phyloP scores from a whole-genome alignment of 2,797 vertebrate genomes.

The Bovichtus variegatus region DNA sequence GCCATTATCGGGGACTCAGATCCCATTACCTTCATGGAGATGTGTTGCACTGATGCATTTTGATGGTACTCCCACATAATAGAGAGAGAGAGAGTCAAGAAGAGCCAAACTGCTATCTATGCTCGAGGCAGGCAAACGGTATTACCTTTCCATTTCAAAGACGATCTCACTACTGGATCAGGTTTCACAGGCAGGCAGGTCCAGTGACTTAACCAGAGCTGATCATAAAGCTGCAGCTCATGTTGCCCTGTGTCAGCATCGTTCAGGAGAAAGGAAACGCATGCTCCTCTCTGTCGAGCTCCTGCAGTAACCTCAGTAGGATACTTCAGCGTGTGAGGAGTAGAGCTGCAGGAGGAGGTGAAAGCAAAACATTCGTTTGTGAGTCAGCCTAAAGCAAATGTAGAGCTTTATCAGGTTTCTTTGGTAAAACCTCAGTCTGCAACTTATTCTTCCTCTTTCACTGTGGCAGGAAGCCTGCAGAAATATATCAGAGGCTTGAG shows the following conservation, averaged over 20 bases:
- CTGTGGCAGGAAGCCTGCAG: not conserved
- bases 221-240: constrained; percentile 77
- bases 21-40: constrained; percentile 58
- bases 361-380: constrained; percentile 49
- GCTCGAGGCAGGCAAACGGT: constrained; percentile 65
- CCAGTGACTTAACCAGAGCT: constrained; percentile 69
- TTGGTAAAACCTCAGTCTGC: constrained; percentile 22
- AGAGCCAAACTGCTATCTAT: constrained; percentile 54
- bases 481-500: constrained; percentile 6
- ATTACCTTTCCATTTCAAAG: constrained; percentile 79
- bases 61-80: constrained; percentile 66
- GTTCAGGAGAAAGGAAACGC: constrained; percentile 63
- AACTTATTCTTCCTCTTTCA: constrained; percentile 6
- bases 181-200: constrained; percentile 68
- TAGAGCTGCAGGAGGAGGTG: constrained; percentile 47
- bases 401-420: constrained; percentile 28
- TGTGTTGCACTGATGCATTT: constrained; percentile 61
- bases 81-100: constrained; percentile 50
- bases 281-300: constrained; percentile 56
- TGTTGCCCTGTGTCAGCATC: constrained; percentile 74
- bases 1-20: constrained; percentile 61
- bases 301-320: constrained; percentile 65
- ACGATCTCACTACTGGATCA: constrained; percentile 66
- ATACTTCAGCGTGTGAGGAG: constrained; percentile 42
- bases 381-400: constrained; percentile 46